phyloP scores from a whole-genome alignment of 2,888 invertebrate species.

The Philopedon plagiatum region DNA sequence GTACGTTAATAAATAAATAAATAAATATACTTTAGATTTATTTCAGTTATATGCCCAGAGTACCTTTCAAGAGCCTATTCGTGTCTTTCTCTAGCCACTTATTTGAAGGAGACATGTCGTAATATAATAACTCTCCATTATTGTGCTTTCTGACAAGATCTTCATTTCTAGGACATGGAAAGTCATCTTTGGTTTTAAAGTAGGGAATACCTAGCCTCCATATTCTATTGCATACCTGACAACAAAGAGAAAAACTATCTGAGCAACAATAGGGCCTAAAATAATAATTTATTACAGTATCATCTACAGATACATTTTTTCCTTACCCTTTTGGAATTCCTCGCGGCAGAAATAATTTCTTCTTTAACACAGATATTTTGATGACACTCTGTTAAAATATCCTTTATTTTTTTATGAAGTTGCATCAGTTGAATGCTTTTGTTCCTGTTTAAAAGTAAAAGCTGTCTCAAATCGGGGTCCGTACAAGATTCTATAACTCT shows the following conservation, averaged over 20 bases:
- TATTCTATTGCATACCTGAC: constrained; percentile 21
- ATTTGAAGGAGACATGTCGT: constrained; percentile 58
- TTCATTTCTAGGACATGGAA: constrained; percentile 73
- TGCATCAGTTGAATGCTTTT: constrained; percentile 45
- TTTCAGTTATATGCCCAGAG: too few species aligned
- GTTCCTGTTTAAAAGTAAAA: constrained; percentile 40
- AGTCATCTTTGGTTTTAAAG: constrained; percentile 64
- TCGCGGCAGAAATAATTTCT: neutral
- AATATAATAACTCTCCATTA: constrained; percentile 56
- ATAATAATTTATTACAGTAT: neutral
- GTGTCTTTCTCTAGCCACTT: constrained; percentile 63
- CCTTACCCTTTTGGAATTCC: constrained; percentile 1
- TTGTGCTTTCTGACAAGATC: constrained; percentile 68
- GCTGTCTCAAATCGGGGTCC: constrained; percentile 35
- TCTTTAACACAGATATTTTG: constrained; percentile 26
- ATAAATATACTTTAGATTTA: too few species aligned
- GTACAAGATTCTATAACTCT: constrained; percentile 29
- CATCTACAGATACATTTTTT: neutral
- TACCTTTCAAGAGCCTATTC: constrained; percentile 54
- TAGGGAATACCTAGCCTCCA: constrained; percentile 48
- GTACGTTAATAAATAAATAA: too few species aligned
- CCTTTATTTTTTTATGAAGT: constrained; percentile 33
- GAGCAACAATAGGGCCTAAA: neutral
- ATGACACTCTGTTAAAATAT: constrained; percentile 39
- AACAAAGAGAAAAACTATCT: neutral